Base-by-base conservation (phyloP, 1,140 invertebrate genomes). In the Araneus ventricosus region DNA sequence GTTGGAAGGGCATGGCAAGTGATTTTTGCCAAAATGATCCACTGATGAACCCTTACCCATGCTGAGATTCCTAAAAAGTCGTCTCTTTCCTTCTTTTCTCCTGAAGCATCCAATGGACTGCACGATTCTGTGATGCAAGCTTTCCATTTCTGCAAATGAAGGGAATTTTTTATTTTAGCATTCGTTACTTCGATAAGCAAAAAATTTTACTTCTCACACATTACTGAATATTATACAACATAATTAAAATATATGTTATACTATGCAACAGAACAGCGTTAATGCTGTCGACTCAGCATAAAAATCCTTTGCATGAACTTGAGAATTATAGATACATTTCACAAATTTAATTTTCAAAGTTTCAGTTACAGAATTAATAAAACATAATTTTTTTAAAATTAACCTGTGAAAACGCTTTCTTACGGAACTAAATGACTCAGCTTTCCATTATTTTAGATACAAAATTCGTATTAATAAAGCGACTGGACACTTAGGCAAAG, bases 61-160 rank as follows among this genome's bases (percentile, higher is more conserved):
- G 41, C 90, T 92, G 4, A 92, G n/a, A 57, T 92, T 92, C 0
- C 90, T 45, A 27, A 92, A 92, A 30, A 92, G 82, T 86, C 90
- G 3, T 24, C 90, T 27, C 30, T 92, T 92, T 20, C 90, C 84
- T 59, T 92, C 90, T 57, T 92, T 92, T 30, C 90, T 45, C 14
- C 80, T 41, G 82, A 92, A 92, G 27, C 90, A 86, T 24, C 90
- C 90, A 34, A 92, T 92, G 20, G 90, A 92, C 82, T 92, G 90
- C 5, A 92, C 34, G 30, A 92, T 92, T 37, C 90, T 30, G 20
- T 92, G 37, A 27, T 92, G 57, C n/a, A 92, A 37, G 17, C 75
- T 86, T 39, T 86, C 80, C 75, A 92, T 92, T 75, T 92, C 90
- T 92, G 84, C 2, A 86, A 86, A 27, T 20, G 20, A 20, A 67